These are phyloP conservation scores for Stenolophus ochropezus DNA, from an alignment of 2,888 invertebrate species.

Conservation along the genomic window DNA sequence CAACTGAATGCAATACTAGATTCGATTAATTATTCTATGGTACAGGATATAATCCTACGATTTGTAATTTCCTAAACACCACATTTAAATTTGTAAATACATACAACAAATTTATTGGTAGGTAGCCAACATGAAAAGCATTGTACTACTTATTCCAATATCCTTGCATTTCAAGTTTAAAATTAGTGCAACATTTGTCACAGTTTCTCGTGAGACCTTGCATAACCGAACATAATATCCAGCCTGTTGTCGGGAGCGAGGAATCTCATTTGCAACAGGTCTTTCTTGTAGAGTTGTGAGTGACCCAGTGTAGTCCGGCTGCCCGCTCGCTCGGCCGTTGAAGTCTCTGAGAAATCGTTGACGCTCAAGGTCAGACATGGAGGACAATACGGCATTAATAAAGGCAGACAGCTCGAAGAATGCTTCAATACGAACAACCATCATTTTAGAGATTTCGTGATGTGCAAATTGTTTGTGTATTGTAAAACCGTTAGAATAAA, in stretches of 20 bases:
- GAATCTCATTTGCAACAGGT: conserved; percentile 38
- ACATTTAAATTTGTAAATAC: no score
- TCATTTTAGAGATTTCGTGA: no score
- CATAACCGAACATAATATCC: conserved; percentile 29
- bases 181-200: conserved; percentile 20
- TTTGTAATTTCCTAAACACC: no score
- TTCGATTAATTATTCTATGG: no score
- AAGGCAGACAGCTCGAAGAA: neutral
- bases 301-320: conserved; percentile 16
- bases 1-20: no score
- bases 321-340: neutral
- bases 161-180: neutral
- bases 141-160: neutral
- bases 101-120: neutral
- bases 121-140: neutral
- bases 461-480: no score
- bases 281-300: conserved; percentile 24
- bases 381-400: neutral
- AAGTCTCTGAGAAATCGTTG: neutral
- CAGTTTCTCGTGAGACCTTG: conserved; percentile 28
- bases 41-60: no score
- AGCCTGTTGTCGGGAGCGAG: conserved; percentile 1
- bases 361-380: neutral
- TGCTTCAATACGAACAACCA: neutral
- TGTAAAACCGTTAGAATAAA: no score